Percentiles rank a stretch among this genome's conserved stretches.
Conservation (phyloP, 1,140 invertebrate species). For the Solen grandis region DNA sequence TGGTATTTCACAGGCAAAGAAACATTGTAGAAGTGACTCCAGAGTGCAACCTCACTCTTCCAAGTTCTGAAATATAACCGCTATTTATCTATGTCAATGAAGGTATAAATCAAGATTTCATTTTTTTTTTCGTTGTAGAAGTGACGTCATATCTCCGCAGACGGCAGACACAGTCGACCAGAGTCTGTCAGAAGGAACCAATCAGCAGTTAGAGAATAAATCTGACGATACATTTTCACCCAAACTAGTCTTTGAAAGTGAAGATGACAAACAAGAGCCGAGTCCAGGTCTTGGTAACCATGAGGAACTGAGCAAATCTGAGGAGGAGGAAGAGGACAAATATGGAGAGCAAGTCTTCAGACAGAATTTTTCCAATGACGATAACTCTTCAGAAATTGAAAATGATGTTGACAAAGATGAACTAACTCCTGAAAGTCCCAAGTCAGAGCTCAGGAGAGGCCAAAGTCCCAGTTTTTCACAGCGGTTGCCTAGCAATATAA, state of each 20-base stretch:
- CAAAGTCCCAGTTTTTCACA: slow-evolving; percentile 1
- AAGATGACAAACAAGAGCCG: background rate
- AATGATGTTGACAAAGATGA: slow-evolving; percentile 31
- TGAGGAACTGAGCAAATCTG: background rate
- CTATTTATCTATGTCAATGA: too few species aligned
- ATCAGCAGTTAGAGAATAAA: background rate
- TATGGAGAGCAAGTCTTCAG: background rate
- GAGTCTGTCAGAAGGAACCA: slow-evolving; percentile 48
- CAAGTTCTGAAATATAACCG: too few species aligned
- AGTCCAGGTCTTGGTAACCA: background rate
- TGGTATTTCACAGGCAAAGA: too few species aligned
- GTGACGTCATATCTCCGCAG: slow-evolving; percentile 69
- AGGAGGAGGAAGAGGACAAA: background rate
- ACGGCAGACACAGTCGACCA: slow-evolving; percentile 68
- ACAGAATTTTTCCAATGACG: slow-evolving; percentile 9
- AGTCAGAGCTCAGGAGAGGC: background rate
- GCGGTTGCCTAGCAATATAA: slow-evolving; percentile 35
- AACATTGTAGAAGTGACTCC: too few species aligned
- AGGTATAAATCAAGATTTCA: too few species aligned
- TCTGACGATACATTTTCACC: slow-evolving; percentile 8
- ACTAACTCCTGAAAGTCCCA: background rate
- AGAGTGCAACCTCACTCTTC: too few species aligned
- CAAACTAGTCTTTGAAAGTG: slow-evolving; percentile 22
- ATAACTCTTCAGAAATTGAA: slow-evolving; percentile 5
- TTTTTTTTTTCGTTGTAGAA: slow-evolving; percentile 62